Percentiles rank a stretch among this genome's conserved stretches.
phyloP scores from a whole-genome alignment of 1,140 invertebrate species.

The Ceratina calcarata region DNA sequence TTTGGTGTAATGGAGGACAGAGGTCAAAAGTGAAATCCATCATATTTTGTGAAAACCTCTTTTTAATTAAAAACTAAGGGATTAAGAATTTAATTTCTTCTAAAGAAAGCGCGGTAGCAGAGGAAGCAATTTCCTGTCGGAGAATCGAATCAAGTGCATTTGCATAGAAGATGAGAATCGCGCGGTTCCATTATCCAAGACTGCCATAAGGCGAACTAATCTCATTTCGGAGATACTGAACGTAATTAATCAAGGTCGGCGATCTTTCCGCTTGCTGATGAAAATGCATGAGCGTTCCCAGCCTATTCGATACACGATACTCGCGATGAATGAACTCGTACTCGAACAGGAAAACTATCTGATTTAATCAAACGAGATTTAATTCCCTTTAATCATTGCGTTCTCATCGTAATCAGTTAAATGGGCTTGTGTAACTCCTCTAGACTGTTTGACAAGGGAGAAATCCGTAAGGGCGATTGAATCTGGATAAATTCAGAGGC shows the following conservation, averaged over 20 bases:
- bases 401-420: too few species aligned
- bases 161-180: neutral
- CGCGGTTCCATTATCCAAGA: neutral
- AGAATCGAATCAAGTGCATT: neutral
- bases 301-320: too few species aligned
- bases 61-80: neutral
- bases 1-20: neutral
- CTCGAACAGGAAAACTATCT: too few species aligned
- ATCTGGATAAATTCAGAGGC: neutral
- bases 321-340: too few species aligned
- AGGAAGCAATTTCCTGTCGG: too few species aligned
- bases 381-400: too few species aligned
- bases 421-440: too few species aligned
- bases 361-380: too few species aligned
- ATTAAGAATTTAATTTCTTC: neutral
- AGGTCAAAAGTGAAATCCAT: too few species aligned
- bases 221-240: neutral
- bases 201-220: constrained; percentile 5
- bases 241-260: constrained; percentile 20
- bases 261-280: constrained; percentile 7
- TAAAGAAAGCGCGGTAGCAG: neutral
- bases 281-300: constrained; percentile 20
- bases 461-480: too few species aligned
- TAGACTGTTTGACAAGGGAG: too few species aligned
- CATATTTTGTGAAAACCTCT: neutral